A percentile compares a stretch with the other conserved stretches of the same genome.
phyloP scores from a whole-genome alignment of 2,797 vertebrate species.

The Perdix hodgsoniae region DNA sequence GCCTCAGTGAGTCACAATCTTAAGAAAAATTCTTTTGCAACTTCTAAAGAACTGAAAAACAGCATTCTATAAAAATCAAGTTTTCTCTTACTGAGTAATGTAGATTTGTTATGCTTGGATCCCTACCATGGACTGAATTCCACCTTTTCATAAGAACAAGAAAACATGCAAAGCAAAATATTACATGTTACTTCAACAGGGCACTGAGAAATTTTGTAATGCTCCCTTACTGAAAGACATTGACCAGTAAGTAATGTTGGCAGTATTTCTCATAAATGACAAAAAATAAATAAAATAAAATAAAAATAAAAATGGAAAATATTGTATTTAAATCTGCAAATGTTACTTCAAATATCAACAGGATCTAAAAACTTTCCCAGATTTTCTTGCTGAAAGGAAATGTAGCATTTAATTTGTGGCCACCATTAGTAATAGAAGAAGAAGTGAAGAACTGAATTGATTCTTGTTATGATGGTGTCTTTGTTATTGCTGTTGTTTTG shows the following conservation, averaged over 20 bases:
- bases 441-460: not conserved
- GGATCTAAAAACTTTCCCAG: not conserved
- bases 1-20: slow-evolving; percentile 5
- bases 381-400: not conserved
- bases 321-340: not conserved
- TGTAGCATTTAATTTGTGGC: not conserved
- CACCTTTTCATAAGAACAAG: not conserved
- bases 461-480: not conserved
- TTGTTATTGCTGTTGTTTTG: accelerated
- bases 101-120: slow-evolving; percentile 33
- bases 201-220: slow-evolving; percentile 39
- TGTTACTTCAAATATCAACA: slow-evolving; percentile 24
- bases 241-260: not conserved
- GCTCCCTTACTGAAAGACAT: not conserved
- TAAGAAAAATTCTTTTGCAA: slow-evolving; percentile 18
- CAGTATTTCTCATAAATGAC: not conserved
- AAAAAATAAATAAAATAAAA: not conserved
- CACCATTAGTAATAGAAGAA: not conserved
- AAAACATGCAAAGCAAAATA: not conserved
- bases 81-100: not conserved
- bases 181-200: not conserved
- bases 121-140: not conserved
- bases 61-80: slow-evolving; percentile 24
- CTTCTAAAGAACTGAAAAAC: slow-evolving; percentile 14
- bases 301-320: not conserved